Evolutionary conservation across 2,888 invertebrate species (phyloP), one percentile per base, ranked within the genome.

Genomic region (Hermaeophaga mercurialis): DNA sequence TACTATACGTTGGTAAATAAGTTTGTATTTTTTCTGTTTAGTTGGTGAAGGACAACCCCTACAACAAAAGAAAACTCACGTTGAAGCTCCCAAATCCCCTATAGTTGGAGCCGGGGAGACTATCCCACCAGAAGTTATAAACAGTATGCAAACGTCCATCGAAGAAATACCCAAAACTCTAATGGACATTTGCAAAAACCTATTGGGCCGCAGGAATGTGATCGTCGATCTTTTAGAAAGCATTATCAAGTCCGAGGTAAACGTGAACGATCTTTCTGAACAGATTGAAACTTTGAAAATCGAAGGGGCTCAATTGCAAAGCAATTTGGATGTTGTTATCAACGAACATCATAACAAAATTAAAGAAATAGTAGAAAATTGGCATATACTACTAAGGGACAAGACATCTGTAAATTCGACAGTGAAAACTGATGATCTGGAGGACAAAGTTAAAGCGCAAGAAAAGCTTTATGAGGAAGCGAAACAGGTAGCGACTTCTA

Each of bases 111-210:
- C 54, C 17, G 63, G 62, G 11, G 65, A 65, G 22, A 58, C 19
- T 18, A 31, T 68, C 2, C 63, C 65, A 18, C 59, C 66, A 1
- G 66, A 63, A 50, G 58, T 67, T 7, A 53, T 72, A 0, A 49
- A 64, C 12, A 65, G 68, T 6, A 70, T 77, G 70, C 73, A 73
- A 57, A 54, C 62, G 1, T 70, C 72, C 3, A 66, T 76, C 22
- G 73, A 75, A 43, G 67, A 73, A 24, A 73, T 75, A 12, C 74
- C 75, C 1, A 67, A 66, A 39, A 69, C 72, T 0, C 61, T 74
- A 1, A 64, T 71, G 53, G 70, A 72, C 17, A 63, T 75, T 31
- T 75, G 76, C 54, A 71, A 70, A 46, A 74, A 72, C 36, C 54
- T 76, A 14, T 60, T 77, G 31, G 61, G 62, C 9, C 65, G 71